phyloP scores from a whole-genome alignment of 2,888 invertebrate genomes.

The Mechanitis messenoides region DNA sequence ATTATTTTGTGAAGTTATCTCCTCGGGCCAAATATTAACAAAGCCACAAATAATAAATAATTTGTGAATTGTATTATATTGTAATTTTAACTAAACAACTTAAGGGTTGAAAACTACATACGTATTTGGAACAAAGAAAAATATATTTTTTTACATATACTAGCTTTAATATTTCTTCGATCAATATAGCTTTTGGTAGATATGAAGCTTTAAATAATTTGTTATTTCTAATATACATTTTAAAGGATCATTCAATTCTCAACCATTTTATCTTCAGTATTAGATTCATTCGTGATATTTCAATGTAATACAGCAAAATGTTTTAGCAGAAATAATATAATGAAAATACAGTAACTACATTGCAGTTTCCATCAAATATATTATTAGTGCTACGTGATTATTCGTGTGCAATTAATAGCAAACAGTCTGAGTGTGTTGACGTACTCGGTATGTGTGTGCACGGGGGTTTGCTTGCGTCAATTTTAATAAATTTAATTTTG shows the following conservation, averaged over 20 bases:
- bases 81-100: neutral
- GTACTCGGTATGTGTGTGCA: neutral
- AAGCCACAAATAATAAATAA: constrained; percentile 17
- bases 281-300: too few species aligned
- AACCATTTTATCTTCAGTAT: too few species aligned
- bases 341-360: constrained; percentile 35
- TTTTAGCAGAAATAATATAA: too few species aligned
- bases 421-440: constrained; percentile 14
- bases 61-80: neutral
- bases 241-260: too few species aligned
- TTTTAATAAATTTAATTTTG: neutral
- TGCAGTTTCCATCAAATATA: constrained; percentile 37
- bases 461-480: neutral
- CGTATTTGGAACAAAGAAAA: too few species aligned
- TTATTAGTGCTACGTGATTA: constrained; percentile 24
- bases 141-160: too few species aligned
- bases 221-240: too few species aligned
- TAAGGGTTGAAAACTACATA: neutral
- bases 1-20: constrained; percentile 21
- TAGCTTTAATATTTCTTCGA: too few species aligned
- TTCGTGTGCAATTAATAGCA: constrained; percentile 27
- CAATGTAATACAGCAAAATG: too few species aligned
- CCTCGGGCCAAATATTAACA: constrained; percentile 19
- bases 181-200: too few species aligned
- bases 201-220: too few species aligned